A percentile compares a stretch with the other conserved stretches of the same genome.
These are phyloP conservation scores for Folsomia candida DNA, from an alignment of 2,888 invertebrate genomes.

Conservation along the genomic window DNA sequence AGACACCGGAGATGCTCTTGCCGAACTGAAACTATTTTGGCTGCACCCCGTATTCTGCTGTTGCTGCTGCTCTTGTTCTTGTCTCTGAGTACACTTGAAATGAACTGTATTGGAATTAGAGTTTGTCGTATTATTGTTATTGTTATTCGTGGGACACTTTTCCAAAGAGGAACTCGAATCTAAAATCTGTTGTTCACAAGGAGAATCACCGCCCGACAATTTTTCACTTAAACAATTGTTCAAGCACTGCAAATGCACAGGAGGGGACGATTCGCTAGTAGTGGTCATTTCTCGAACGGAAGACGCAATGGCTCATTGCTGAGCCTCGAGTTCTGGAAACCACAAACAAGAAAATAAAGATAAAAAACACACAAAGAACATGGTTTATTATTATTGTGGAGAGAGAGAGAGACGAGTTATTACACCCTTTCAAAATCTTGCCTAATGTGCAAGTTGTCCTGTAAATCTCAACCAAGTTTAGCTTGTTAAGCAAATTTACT, in stretches of 20 bases:
- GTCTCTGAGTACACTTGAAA: background rate
- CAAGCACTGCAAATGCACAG: slow-evolving; percentile 49
- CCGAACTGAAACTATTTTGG: background rate
- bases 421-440: too few relatives aligned
- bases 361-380: background rate
- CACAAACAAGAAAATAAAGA: slow-evolving; percentile 24
- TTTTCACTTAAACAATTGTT: slow-evolving; percentile 45
- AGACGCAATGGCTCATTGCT: slow-evolving; percentile 48
- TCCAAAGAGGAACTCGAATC: slow-evolving; percentile 3
- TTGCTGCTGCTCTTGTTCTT: too few relatives aligned
- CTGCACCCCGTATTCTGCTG: background rate
- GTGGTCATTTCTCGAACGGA: slow-evolving; percentile 49
- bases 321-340: slow-evolving; percentile 43
- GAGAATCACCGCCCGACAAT: background rate
- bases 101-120: slow-evolving; percentile 16
- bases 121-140: slow-evolving; percentile 19
- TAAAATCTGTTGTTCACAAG: background rate
- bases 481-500: background rate
- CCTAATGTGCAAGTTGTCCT: background rate
- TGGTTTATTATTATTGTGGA: too few relatives aligned
- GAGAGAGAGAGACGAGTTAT: too few relatives aligned
- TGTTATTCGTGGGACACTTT: slow-evolving; percentile 14
- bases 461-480: background rate
- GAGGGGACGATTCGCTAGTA: slow-evolving; percentile 50
- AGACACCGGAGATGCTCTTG: background rate